Evolutionary conservation across 2,888 invertebrate genomes (phyloP).

Genomic region (Amphipoea lucens): DNA sequence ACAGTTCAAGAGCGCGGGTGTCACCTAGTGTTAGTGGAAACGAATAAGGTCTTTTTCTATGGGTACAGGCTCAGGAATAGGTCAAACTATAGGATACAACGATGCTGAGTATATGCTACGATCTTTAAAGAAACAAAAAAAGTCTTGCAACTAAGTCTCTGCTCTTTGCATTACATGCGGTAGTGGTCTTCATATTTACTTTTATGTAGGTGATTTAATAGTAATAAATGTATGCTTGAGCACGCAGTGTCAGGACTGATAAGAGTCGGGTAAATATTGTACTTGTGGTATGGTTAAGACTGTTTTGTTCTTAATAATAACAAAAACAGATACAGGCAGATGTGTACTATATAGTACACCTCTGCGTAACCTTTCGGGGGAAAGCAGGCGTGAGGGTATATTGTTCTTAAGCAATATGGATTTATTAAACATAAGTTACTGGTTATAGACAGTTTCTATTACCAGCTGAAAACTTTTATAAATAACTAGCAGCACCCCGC

Average conservation of each 20-base stretch:
- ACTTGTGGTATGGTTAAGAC: conserved; percentile 9
- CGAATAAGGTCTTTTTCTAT: not conserved
- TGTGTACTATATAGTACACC: too few species aligned
- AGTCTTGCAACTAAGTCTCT: not conserved
- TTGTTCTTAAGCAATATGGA: too few species aligned
- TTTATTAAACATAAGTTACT: too few species aligned
- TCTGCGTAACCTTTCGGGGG: too few species aligned
- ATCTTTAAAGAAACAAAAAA: not conserved
- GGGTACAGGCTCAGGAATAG: not conserved
- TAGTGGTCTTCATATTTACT: not conserved
- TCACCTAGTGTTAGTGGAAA: too few species aligned
- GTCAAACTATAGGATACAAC: not conserved
- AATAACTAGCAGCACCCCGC: too few species aligned
- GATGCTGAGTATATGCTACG: not conserved
- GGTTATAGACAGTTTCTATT: too few species aligned
- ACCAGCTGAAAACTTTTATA: too few species aligned
- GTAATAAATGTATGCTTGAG: not conserved
- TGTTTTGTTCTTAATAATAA: not conserved
- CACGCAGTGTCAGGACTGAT: not conserved
- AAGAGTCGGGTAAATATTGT: conserved; percentile 12
- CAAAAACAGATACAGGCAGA: too few species aligned
- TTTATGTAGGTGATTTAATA: not conserved
- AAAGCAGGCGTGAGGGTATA: too few species aligned
- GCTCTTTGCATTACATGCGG: not conserved
- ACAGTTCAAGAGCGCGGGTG: not conserved